These are phyloP conservation scores for Sarcophaga caerulescens DNA, from an alignment of 2,888 invertebrate genomes.

Conservation along the genomic window DNA sequence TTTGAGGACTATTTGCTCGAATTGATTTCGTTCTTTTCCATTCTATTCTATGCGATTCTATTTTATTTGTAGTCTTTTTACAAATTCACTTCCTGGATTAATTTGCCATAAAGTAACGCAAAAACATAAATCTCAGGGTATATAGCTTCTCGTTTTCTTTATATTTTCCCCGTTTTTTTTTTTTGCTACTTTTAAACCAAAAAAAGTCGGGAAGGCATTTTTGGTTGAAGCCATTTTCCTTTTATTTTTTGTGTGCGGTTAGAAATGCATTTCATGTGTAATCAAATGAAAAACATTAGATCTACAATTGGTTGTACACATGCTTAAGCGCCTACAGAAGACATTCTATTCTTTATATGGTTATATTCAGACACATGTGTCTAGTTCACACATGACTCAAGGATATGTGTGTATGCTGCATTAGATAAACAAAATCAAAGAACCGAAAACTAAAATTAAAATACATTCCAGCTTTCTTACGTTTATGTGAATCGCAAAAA, in stretches of 20 bases:
- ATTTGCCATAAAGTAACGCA: slow-evolving; percentile 69
- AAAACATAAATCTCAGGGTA: slow-evolving; percentile 69
- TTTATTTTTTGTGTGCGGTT: background rate
- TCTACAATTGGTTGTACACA: slow-evolving; percentile 53
- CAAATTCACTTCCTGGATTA: slow-evolving; percentile 71
- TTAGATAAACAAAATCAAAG: too few species aligned
- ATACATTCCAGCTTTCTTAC: too few species aligned
- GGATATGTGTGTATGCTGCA: too few species aligned
- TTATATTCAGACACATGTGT: slow-evolving; percentile 4
- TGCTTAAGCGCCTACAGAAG: slow-evolving; percentile 53
- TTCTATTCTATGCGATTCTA: slow-evolving; percentile 52
- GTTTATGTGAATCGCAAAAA: too few species aligned
- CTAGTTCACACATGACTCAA: background rate
- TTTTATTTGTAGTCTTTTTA: slow-evolving; percentile 27
- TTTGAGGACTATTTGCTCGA: slow-evolving; percentile 3
- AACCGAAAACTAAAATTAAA: too few species aligned
- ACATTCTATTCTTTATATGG: slow-evolving; percentile 40
- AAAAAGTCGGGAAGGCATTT: slow-evolving; percentile 19
- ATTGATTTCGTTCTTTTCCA: slow-evolving; percentile 21
- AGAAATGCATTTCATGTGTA: slow-evolving; percentile 59
- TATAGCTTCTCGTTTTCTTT: slow-evolving; percentile 26
- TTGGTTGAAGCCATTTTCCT: background rate
- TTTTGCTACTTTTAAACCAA: background rate
- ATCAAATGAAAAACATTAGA: slow-evolving; percentile 16
- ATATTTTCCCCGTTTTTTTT: slow-evolving; percentile 21